Evolutionary conservation across 1,140 invertebrate species (phyloP).

Genomic region (Drosophila ogumai): DNA sequence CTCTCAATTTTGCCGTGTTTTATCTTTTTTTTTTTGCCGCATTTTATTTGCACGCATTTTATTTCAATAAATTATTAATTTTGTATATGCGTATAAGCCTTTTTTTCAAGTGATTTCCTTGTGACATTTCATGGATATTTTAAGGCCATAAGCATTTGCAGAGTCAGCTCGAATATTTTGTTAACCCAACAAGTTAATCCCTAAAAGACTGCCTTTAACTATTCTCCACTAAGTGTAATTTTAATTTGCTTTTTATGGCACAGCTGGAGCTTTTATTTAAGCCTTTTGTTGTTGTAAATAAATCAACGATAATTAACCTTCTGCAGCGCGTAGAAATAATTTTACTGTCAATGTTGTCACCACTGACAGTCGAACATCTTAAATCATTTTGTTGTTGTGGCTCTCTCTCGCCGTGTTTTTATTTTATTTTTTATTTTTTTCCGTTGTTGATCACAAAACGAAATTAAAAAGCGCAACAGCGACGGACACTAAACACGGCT

Average conservation of each 20-base stretch:
- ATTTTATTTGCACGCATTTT: conserved; percentile 61
- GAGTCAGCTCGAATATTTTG: conserved; percentile 9
- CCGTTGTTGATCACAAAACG: conserved; percentile 48
- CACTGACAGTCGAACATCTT: conserved; percentile 80
- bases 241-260: conserved; percentile 17
- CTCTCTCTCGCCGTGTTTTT: background rate
- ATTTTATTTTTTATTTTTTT: conserved; percentile 25
- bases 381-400: conserved; percentile 74
- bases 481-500: conserved; percentile 74
- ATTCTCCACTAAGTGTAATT: conserved; percentile 11
- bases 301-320: conserved; percentile 83
- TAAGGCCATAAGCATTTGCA: conserved; percentile 37
- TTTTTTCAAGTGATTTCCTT: conserved; percentile 34
- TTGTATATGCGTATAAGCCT: conserved; percentile 19
- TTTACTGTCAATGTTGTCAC: conserved; percentile 82
- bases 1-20: conserved; percentile 23
- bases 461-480: conserved; percentile 75
- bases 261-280: conserved; percentile 28
- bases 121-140: conserved; percentile 44
- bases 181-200: conserved; percentile 29
- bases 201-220: conserved; percentile 2
- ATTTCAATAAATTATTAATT: conserved; percentile 78
- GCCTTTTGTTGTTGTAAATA: conserved; percentile 66
- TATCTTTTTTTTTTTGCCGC: conserved; percentile 29
- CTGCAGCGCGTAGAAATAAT: conserved; percentile 77